Percentiles rank a stretch among this genome's conserved stretches.
These are phyloP conservation scores for Frieseomelitta varia DNA, from an alignment of 1,140 invertebrate species.

Conservation along the genomic window DNA sequence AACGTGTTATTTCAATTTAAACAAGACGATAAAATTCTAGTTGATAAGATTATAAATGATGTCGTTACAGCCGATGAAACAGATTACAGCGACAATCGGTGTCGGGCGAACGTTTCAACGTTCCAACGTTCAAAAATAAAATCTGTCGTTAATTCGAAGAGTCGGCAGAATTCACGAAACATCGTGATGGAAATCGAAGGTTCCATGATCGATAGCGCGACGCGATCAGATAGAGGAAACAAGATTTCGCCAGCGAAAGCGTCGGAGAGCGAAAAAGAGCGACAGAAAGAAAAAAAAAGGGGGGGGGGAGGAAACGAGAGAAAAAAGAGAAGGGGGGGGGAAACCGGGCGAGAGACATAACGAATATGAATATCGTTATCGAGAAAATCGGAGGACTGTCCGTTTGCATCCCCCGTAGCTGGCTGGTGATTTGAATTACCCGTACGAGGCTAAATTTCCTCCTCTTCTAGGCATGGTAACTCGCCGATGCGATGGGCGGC, in stretches of 20 bases:
- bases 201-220: neutral
- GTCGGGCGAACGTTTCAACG: too few species aligned
- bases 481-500: conserved; percentile 35
- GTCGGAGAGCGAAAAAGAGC: too few species aligned
- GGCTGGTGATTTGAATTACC: conserved; percentile 47
- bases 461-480: conserved; percentile 38
- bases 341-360: neutral
- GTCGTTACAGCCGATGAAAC: too few species aligned
- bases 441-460: conserved; percentile 44
- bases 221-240: neutral
- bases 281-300: too few species aligned
- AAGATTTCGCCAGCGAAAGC: neutral
- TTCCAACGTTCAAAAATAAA: too few species aligned
- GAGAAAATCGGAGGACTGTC: conserved; percentile 1
- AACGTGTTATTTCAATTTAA: too few species aligned
- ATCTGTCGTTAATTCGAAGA: too few species aligned
- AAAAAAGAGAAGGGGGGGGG: neutral
- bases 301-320: too few species aligned
- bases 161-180: neutral
- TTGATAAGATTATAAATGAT: too few species aligned
- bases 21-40: too few species aligned
- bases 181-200: neutral
- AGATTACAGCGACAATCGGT: too few species aligned
- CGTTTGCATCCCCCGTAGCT: neutral
- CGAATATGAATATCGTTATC: conserved; percentile 21